Percentiles rank a stretch among this genome's conserved stretches.
phyloP scores from a whole-genome alignment of 2,113 vertebrate genomes.

The Columbina picui region DNA sequence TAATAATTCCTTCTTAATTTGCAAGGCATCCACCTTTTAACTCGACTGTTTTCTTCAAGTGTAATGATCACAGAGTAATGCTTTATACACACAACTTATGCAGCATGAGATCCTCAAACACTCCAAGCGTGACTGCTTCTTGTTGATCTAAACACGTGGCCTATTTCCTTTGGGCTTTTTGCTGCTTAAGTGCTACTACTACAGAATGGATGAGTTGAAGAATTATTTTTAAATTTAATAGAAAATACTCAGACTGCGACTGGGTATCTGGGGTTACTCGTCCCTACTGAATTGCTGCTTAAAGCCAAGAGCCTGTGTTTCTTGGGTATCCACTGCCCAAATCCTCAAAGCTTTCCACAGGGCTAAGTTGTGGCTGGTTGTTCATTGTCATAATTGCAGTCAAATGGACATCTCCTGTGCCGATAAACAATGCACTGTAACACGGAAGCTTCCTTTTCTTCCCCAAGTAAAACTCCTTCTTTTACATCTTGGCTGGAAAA shows the following conservation, averaged over 20 bases:
- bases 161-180: background rate
- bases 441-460: background rate
- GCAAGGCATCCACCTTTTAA: background rate
- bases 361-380: background rate
- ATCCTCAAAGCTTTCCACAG: background rate
- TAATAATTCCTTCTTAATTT: background rate
- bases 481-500: background rate
- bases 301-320: background rate
- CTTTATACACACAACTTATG: accelerated
- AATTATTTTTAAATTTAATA: background rate
- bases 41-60: background rate
- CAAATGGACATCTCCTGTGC: background rate
- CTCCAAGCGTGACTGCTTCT: background rate
- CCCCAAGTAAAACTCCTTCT: background rate
- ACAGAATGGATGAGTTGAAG: background rate
- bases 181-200: background rate
- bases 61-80: no score
- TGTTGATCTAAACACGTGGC: accelerated
- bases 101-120: accelerated
- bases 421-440: background rate
- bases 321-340: background rate
- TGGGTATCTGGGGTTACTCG: background rate
- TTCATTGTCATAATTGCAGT: background rate
- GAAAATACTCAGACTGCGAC: background rate
- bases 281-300: background rate